Evolutionary conservation across 1,140 invertebrate genomes (phyloP).

Genomic region (Steinernema feltiae): DNA sequence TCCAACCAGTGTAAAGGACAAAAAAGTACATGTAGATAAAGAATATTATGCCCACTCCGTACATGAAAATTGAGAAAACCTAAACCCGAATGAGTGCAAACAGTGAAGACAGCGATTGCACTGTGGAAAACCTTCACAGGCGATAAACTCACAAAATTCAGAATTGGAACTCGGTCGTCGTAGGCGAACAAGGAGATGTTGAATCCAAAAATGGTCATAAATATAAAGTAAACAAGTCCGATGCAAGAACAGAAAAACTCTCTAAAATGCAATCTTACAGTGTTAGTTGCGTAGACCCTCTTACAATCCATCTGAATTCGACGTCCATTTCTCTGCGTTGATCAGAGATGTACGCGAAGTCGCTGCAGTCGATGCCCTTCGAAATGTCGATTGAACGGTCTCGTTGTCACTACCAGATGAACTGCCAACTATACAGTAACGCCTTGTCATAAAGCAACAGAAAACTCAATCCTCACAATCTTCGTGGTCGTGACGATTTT

Average conservation of each 20-base stretch:
- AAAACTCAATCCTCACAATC: too few relatives aligned
- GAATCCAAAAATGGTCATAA: slow-evolving; percentile 9
- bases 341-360: background rate
- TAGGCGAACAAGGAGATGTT: background rate
- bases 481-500: too few relatives aligned
- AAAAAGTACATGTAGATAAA: slow-evolving; percentile 6
- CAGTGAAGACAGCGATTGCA: too few relatives aligned
- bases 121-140: too few relatives aligned
- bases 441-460: too few relatives aligned
- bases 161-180: background rate
- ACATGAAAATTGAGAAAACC: background rate
- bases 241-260: background rate
- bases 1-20: slow-evolving; percentile 1
- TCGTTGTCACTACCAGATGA: background rate
- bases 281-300: background rate
- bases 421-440: background rate
- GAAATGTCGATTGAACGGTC: background rate
- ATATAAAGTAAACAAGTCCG: background rate
- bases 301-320: background rate
- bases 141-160: slow-evolving; percentile 1
- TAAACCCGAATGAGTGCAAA: too few relatives aligned
- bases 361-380: background rate
- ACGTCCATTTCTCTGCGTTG: background rate
- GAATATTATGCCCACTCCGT: background rate
- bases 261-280: background rate